A percentile compares a stretch with the other conserved stretches of the same genome.
phyloP scores from a whole-genome alignment of 2,888 invertebrate genomes.

The Dermolepida albohirtum region DNA sequence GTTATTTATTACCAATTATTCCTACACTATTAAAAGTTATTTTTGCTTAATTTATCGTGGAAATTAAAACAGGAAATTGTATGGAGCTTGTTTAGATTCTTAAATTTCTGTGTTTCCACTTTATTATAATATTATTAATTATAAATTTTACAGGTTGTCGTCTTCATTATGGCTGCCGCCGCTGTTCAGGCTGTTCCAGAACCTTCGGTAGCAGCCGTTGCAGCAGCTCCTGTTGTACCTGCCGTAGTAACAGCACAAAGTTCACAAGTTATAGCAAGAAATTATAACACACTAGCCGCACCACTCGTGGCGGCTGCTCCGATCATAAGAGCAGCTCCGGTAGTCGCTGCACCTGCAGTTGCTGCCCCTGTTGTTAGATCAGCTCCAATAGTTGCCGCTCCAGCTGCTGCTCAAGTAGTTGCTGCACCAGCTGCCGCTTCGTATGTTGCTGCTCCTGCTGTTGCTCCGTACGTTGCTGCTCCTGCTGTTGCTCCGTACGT shows the following conservation, averaged over 20 bases:
- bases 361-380: constrained; percentile 60
- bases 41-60: too few species aligned
- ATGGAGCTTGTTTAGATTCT: too few species aligned
- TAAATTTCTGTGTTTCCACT: not conserved
- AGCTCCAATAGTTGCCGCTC: constrained; percentile 59
- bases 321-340: constrained; percentile 56
- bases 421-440: constrained; percentile 52
- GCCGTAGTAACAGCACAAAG: constrained; percentile 73
- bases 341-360: constrained; percentile 61
- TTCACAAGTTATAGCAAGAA: constrained; percentile 73
- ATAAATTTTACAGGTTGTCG: constrained; percentile 36
- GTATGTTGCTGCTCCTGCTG: constrained; percentile 46
- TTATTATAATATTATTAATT: not conserved
- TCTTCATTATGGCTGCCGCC: constrained; percentile 48
- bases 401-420: constrained; percentile 56
- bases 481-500: constrained; percentile 57
- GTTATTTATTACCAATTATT: constrained; percentile 13
- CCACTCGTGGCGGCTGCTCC: constrained; percentile 52
- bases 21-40: not conserved
- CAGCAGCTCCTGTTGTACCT: constrained; percentile 55
- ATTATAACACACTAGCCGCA: constrained; percentile 72
- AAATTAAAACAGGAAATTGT: too few species aligned
- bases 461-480: constrained; percentile 55
- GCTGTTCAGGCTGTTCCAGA: constrained; percentile 56
- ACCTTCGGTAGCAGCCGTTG: constrained; percentile 53